These are phyloP conservation scores for Mechanitis mazaeus DNA, from an alignment of 2,888 invertebrate species.

Conservation along the genomic window DNA sequence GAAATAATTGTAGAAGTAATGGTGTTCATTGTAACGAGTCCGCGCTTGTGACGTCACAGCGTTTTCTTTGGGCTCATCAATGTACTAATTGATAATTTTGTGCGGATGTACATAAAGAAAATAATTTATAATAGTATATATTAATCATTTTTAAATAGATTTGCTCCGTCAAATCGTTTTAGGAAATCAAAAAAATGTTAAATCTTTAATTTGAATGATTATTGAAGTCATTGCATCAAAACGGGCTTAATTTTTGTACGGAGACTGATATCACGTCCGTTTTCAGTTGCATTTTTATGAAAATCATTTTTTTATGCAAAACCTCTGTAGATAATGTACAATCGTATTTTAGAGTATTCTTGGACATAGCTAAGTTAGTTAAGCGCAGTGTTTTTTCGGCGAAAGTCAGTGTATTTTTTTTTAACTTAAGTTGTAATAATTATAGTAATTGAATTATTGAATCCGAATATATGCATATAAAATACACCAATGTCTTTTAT, in stretches of 20 bases:
- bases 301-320: constrained; percentile 25
- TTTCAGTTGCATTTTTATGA: neutral
- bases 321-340: constrained; percentile 59
- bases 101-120: constrained; percentile 33
- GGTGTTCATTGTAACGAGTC: constrained; percentile 17
- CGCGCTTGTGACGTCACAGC: neutral
- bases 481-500: constrained; percentile 35
- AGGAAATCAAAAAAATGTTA: constrained; percentile 13
- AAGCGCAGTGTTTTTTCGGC: constrained; percentile 54
- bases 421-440: constrained; percentile 68
- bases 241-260: neutral
- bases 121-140: constrained; percentile 33
- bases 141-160: constrained; percentile 16
- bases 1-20: constrained; percentile 33
- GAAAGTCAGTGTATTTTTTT: constrained; percentile 70
- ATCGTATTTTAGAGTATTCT: constrained; percentile 71
- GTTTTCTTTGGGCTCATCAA: constrained; percentile 16
- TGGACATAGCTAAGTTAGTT: constrained; percentile 70
- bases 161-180: constrained; percentile 24
- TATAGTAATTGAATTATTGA: constrained; percentile 73
- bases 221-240: neutral
- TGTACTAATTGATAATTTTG: constrained; percentile 11
- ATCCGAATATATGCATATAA: constrained; percentile 76
- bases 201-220: neutral
- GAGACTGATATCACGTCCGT: too few relatives aligned